A percentile compares a stretch with the other conserved stretches of the same genome.
Evolutionary conservation across 2,113 vertebrate genomes (phyloP).

Genomic region (Erythrolamprus reginae): DNA sequence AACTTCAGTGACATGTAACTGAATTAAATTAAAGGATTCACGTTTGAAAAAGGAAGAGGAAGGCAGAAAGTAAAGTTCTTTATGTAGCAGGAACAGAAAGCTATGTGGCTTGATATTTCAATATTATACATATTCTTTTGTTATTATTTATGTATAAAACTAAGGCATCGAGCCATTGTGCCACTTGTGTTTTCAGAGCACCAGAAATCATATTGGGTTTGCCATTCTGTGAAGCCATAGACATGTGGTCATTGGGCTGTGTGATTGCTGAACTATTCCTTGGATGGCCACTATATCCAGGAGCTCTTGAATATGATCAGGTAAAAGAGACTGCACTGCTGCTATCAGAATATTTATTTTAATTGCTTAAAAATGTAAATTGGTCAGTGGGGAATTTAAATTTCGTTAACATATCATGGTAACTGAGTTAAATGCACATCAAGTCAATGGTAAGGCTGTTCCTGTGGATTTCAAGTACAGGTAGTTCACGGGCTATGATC

Average conservation of each 20-base stretch:
- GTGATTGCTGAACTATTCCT: conserved; percentile 98
- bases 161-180: conserved; percentile 35
- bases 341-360: neutral
- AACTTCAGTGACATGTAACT: neutral
- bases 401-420: neutral
- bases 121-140: neutral
- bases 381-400: conserved; percentile 23
- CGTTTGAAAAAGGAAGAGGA: neutral
- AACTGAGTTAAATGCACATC: neutral
- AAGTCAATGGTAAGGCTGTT: neutral
- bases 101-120: neutral
- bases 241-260: conserved; percentile 99
- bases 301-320: conserved; percentile 98
- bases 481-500: neutral
- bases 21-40: neutral
- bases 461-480: neutral
- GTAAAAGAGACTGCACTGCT: conserved; percentile 67
- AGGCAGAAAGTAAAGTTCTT: neutral
- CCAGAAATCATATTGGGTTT: conserved; percentile 99
- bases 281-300: conserved; percentile 98
- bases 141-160: neutral
- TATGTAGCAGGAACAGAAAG: neutral
- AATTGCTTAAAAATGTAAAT: neutral
- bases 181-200: conserved; percentile 79
- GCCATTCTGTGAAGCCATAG: conserved; percentile 99